Evolutionary conservation across 1,140 invertebrate species (phyloP), one percentile per base, ranked within the genome.

Genomic region (Zaprionus taronus): DNA sequence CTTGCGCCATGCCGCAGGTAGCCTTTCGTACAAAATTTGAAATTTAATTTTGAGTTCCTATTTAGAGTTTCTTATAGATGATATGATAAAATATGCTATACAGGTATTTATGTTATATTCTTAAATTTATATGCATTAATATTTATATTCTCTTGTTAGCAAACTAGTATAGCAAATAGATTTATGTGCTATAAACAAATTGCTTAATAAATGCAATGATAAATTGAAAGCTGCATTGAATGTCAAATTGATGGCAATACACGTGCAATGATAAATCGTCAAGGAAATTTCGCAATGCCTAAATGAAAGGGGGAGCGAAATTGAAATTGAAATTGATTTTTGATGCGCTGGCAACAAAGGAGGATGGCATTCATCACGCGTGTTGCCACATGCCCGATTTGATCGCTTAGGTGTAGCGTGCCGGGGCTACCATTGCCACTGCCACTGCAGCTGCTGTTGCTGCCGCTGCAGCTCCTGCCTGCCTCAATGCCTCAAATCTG

Each of bases 391-490:
- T 76, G 73, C 60, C 55, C 34, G 20, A 38, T 26, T 44, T 12
- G 14, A 60, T 28, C 44, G 68, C 53, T 75, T 75, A 76, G 68
- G 68, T 72, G 73, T 72, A 65, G 67, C 44, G 60, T 60, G 53
- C 49, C 41, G 9, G 41, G 41, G 41, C n/a, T 44, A 6, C 15
- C 38, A 41, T 20, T 53, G 64, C 64, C 64, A 34, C 20, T 26
- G 72, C 51, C 58, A 64, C 44, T 64, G 24, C n/a, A 1, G 7
- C 26, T 4, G 31, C 12, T 31, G 15, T 5, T 2, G 38, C 15
- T 57, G 36, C 63, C 12, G 24, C 36, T 55, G 14, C 2, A 44
- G 15, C 38, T 41, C 36, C 36, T 41, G 36, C 36, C 36, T 28
- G 55, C 49, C 17, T 63, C 66, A 68, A 55, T 55, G 57, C 26